These are phyloP conservation scores for Periophthalmus modestus DNA, from an alignment of 2,113 vertebrate species.

Conservation along the genomic window DNA sequence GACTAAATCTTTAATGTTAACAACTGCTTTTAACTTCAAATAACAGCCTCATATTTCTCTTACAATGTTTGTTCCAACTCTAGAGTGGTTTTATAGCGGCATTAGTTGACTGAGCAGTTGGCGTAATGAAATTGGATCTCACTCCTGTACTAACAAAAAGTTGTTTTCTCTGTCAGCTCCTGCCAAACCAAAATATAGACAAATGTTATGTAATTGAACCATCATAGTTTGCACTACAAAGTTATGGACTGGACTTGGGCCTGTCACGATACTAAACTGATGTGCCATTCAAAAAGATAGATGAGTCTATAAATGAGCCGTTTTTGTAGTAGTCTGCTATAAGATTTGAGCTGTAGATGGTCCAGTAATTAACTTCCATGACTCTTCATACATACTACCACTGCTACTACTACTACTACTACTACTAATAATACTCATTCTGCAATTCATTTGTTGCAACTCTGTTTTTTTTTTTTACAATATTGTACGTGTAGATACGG, in stretches of 20 bases:
- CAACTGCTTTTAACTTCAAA: conserved; percentile 4
- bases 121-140: conserved; percentile 11
- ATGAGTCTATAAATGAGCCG: too few relatives aligned
- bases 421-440: too few relatives aligned
- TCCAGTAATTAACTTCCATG: too few relatives aligned
- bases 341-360: too few relatives aligned
- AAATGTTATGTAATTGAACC: neutral
- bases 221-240: neutral
- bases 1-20: conserved; percentile 27
- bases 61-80: neutral
- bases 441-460: too few relatives aligned
- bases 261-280: too few relatives aligned
- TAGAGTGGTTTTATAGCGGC: neutral
- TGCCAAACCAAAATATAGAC: neutral
- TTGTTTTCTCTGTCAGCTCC: conserved; percentile 1
- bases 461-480: too few relatives aligned
- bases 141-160: neutral
- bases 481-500: too few relatives aligned
- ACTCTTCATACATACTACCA: too few relatives aligned
- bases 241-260: neutral
- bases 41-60: neutral
- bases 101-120: conserved; percentile 1
- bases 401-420: too few relatives aligned
- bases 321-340: too few relatives aligned
- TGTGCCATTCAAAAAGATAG: too few relatives aligned